A percentile compares a stretch with the other conserved stretches of the same genome.
Evolutionary conservation across 2,888 invertebrate genomes (phyloP).

Genomic region (Onchidella celtica): DNA sequence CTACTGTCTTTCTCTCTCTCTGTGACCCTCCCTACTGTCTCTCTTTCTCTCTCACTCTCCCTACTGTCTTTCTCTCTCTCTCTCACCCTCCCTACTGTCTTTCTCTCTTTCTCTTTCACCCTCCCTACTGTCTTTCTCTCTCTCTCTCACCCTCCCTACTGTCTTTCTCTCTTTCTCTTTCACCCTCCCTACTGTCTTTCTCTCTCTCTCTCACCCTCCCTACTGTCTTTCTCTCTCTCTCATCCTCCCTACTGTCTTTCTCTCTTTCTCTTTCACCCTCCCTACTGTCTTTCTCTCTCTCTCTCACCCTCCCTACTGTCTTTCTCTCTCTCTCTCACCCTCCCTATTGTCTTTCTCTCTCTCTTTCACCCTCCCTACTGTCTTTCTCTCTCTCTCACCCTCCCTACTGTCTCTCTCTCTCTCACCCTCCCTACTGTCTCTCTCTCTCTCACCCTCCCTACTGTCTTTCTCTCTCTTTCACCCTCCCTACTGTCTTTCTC

Average conservation of each 20-base stretch:
- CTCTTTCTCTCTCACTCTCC: neutral
- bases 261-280: neutral
- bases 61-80: neutral
- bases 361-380: neutral
- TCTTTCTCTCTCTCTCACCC: neutral
- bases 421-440: no score
- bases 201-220: no score
- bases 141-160: neutral
- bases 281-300: neutral
- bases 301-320: neutral
- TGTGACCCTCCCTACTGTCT: neutral
- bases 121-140: neutral
- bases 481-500: neutral
- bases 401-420: no score
- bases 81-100: neutral
- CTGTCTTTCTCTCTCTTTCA: no score
- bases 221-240: neutral
- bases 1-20: neutral
- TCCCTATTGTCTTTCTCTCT: neutral
- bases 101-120: neutral
- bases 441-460: no score
- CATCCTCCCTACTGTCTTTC: neutral
- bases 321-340: neutral
- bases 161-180: no score
- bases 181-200: no score